Base-by-base conservation (phyloP, 2,888 invertebrate genomes). In the Azorinus chamasolen region DNA sequence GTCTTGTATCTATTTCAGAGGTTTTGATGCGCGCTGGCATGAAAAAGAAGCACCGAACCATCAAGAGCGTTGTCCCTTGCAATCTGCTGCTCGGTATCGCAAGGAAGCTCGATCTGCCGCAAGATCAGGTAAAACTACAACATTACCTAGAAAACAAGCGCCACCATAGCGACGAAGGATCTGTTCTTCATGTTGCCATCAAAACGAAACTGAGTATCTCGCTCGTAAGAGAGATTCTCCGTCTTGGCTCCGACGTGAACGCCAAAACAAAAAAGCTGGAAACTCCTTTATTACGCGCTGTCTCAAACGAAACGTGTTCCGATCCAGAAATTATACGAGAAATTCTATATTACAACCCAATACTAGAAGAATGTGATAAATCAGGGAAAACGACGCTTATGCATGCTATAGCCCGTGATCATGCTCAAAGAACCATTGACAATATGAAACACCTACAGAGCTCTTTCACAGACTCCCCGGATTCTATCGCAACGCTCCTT, bases 171-270 rank as follows among this genome's bases (percentile, higher is more conserved):
- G 68, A 79, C 32, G 75, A 72, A 5, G 79, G 72, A 50, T 72
- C 79, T 1, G 72, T 79, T 8, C 64, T 79, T 1, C 79, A 79
- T 41, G 68, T 69, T n/a, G 79, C 79, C 41, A 46, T 79, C 39
- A 75, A 55, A 37, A 53, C 72, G 6, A 75, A 69, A 58, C 64
- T 79, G 0, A 79, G 75, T 48, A 51, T 63, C 18, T 18, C 51
- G 14, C 46, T 79, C 18, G 27, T 79, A n/a, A 51, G 72, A 18
- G 79, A 79, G 32, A 50, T 79, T 48, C 48, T 75, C 5, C 57
- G 55, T 32, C 55, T 53, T 37, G 79, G 79, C 25, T 75, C 79
- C 1, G 58, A 79, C 55, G 69, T 79, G 2, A 79, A 79, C 50
- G 79, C 75, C 5, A 79, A 51, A 20, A 79, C 72, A 43, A 79